phyloP scores from a whole-genome alignment of 2,797 vertebrate genomes.

The Alauda arvensis region DNA sequence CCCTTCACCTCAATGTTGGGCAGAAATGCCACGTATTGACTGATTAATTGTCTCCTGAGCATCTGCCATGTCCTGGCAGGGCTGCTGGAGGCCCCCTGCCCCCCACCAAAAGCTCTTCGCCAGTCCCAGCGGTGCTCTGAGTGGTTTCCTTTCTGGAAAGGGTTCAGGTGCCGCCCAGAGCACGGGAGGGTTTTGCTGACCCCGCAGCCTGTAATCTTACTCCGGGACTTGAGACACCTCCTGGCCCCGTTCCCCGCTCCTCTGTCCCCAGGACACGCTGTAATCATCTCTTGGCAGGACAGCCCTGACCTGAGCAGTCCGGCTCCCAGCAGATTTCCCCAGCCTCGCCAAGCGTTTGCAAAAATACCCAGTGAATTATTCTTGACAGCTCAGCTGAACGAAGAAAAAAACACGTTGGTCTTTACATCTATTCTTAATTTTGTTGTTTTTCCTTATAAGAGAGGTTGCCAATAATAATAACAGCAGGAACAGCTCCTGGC shows the following conservation, averaged over 20 bases:
- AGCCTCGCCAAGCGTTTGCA: background rate
- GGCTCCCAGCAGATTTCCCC: background rate
- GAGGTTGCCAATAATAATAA: background rate
- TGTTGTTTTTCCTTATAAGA: background rate
- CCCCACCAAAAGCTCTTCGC: background rate
- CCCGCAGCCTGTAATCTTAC: background rate
- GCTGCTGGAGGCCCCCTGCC: background rate
- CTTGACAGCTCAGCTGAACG: background rate
- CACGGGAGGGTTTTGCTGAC: background rate
- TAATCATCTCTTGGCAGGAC: background rate
- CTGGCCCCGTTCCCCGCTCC: background rate
- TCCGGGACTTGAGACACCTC: background rate
- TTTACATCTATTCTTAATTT: background rate
- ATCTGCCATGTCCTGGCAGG: background rate
- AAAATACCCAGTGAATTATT: slow-evolving; percentile 1
- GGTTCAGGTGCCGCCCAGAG: background rate
- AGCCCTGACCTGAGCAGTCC: background rate
- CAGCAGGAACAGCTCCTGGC: background rate
- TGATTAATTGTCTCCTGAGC: background rate
- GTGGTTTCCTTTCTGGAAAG: background rate
- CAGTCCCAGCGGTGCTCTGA: fast-evolving
- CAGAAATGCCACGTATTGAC: fast-evolving
- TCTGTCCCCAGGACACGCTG: background rate
- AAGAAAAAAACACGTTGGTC: background rate
- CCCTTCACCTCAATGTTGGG: background rate